Evolutionary conservation across 1,140 invertebrate genomes (phyloP), one percentile per base, ranked within the genome.

Genomic region (Maconellicoccus hirsutus): DNA sequence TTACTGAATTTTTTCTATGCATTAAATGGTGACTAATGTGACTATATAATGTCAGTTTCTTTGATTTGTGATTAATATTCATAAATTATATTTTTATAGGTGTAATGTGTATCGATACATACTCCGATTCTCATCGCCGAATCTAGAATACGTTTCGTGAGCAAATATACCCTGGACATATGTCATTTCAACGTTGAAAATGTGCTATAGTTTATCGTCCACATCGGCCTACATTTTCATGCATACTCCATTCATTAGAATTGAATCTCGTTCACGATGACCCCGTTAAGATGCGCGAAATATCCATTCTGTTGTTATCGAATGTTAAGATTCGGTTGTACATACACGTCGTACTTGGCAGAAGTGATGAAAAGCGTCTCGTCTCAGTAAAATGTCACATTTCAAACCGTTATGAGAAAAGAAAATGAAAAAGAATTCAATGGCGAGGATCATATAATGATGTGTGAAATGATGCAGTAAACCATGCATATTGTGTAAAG

Each of bases 331-430:
- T 4, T 52, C n/a, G 42, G 42, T 52, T 8, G 16, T 52, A 52
- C 42, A 3, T 33, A 52, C 42, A 19, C 6, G 42, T 19, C 42
- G 42, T 16, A 52, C n/a, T 33, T 33, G 29, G 29, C 29, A 33
- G 29, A 52, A 52, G 16, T 52, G n/a, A 52, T 52, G 16, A 52
- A 52, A 52, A 16, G 42, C 42, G 42, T 52, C 42, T 14, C 6
- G 4, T 52, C n/a, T 4, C n/a, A 16, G 42, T 16, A 52, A 16
- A 52, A 52, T 52, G 42, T 52, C 42, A 52, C 16, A 52, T 52
- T 52, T 52, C 42, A 52, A 52, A 52, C 42, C 42, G 42, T 52
- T 52, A 52, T 38, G 42, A 52, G n/a, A 19, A 52, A 52, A 52
- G n/a, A 3, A 52, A 52, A 52, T 16, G n/a, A 52, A 52, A n/a